Evolutionary conservation across 1,140 invertebrate genomes (phyloP).

Genomic region (Anastrepha ludens): DNA sequence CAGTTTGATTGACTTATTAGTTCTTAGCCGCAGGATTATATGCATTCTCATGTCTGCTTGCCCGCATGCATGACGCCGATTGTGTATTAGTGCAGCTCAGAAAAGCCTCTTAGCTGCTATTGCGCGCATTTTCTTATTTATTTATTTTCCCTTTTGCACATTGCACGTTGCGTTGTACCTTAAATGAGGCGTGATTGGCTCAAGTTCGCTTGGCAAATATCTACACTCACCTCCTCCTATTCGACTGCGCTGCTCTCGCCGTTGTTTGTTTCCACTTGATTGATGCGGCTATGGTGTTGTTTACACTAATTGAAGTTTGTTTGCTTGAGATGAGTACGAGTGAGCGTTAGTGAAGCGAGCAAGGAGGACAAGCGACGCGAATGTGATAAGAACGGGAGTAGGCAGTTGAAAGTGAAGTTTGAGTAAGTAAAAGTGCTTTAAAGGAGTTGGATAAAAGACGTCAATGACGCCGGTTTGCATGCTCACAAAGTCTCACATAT

Average conservation of each 20-base stretch:
- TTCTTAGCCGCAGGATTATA: conserved; percentile 54
- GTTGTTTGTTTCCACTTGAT: conserved; percentile 55
- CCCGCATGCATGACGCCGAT: not conserved
- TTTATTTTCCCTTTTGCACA: conserved; percentile 27
- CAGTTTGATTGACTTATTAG: conserved; percentile 54
- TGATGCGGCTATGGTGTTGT: conserved; percentile 54
- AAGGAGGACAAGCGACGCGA: no score
- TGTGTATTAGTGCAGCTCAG: not conserved
- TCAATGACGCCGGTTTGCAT: not conserved
- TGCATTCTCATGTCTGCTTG: not conserved
- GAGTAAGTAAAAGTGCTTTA: not conserved
- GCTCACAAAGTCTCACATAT: not conserved
- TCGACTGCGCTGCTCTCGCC: not conserved
- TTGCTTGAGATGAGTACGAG: not conserved
- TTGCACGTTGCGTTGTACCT: not conserved
- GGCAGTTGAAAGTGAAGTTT: not conserved
- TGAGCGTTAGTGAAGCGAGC: not conserved
- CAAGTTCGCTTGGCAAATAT: conserved; percentile 38
- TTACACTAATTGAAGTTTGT: conserved; percentile 57
- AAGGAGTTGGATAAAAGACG: not conserved
- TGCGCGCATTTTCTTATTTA: conserved; percentile 15
- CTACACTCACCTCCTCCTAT: not conserved
- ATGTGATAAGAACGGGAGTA: no score
- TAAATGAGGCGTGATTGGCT: not conserved
- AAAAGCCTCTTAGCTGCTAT: not conserved